A percentile compares a stretch with the other conserved stretches of the same genome.
These are phyloP conservation scores for Oryctes rhinoceros DNA, from an alignment of 1,140 invertebrate species.

Conservation along the genomic window DNA sequence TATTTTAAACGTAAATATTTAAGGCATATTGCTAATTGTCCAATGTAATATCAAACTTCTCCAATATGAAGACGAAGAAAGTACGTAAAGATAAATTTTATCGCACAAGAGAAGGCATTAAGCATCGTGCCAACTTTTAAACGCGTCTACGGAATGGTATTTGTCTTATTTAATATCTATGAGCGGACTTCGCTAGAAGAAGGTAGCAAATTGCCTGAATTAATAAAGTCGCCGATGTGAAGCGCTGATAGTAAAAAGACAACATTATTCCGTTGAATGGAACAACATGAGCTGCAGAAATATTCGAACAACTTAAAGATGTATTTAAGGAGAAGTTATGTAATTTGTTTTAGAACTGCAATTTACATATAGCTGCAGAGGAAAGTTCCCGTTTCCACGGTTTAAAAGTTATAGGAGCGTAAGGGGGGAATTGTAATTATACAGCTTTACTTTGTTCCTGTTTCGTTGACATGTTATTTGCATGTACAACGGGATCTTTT, in stretches of 20 bases:
- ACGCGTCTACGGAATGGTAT: too few relatives aligned
- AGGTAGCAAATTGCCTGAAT: not conserved
- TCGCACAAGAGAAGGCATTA: too few relatives aligned
- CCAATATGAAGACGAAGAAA: too few relatives aligned
- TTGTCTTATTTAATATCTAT: too few relatives aligned
- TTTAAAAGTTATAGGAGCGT: not conserved
- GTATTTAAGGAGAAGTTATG: constrained; percentile 14
- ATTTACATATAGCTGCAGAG: constrained; percentile 21
- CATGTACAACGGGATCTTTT: not conserved
- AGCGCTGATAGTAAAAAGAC: not conserved
- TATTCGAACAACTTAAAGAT: constrained; percentile 1
- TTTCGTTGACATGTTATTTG: too few relatives aligned
- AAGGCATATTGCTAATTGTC: too few relatives aligned
- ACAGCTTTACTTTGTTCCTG: constrained; percentile 4
- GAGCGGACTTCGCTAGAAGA: too few relatives aligned
- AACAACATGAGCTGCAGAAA: not conserved
- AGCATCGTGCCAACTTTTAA: too few relatives aligned
- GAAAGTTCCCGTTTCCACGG: not conserved
- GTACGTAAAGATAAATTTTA: too few relatives aligned
- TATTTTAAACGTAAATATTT: too few relatives aligned
- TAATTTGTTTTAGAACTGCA: constrained; percentile 23
- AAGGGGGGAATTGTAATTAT: not conserved
- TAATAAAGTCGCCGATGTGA: constrained; percentile 13
- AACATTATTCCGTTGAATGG: not conserved
- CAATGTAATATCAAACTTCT: too few relatives aligned